phyloP scores from a whole-genome alignment of 2,113 vertebrate genomes.

The Ceyx margarethae region DNA sequence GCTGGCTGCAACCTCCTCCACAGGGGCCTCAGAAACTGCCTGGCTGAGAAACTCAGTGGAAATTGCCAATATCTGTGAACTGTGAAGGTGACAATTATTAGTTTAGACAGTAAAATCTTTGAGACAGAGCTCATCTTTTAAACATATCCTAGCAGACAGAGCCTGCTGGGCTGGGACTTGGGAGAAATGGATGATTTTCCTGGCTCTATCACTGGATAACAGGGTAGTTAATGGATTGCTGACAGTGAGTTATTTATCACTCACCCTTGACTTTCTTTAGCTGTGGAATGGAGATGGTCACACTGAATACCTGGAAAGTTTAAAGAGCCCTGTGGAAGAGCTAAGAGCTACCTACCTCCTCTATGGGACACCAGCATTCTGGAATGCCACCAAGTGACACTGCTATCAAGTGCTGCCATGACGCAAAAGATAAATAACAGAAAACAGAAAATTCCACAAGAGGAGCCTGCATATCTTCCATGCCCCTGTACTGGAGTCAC shows the following conservation, averaged over 20 bases:
- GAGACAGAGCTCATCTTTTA: not conserved
- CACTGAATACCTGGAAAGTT: not conserved
- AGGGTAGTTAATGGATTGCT: not conserved
- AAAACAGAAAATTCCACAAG: fast-evolving
- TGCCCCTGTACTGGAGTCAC: not conserved
- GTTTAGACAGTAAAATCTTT: not conserved
- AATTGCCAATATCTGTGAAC: not conserved
- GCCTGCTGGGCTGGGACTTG: not conserved
- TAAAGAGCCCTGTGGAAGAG: not conserved
- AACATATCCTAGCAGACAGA: not conserved
- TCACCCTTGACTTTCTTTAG: not conserved
- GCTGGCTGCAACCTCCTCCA: not conserved
- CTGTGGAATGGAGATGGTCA: not conserved
- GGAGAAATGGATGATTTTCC: not conserved
- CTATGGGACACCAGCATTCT: not conserved
- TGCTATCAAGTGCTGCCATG: not conserved
- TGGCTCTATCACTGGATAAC: not conserved
- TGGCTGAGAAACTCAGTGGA: not conserved
- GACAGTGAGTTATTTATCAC: not conserved
- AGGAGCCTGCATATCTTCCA: not conserved
- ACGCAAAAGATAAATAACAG: not conserved
- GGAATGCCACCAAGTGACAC: not conserved
- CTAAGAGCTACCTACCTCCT: not conserved
- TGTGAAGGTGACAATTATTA: not conserved
- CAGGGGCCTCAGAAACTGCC: not conserved